These are phyloP conservation scores for Polydrusus cervinus DNA, from an alignment of 2,888 invertebrate species.

Conservation along the genomic window DNA sequence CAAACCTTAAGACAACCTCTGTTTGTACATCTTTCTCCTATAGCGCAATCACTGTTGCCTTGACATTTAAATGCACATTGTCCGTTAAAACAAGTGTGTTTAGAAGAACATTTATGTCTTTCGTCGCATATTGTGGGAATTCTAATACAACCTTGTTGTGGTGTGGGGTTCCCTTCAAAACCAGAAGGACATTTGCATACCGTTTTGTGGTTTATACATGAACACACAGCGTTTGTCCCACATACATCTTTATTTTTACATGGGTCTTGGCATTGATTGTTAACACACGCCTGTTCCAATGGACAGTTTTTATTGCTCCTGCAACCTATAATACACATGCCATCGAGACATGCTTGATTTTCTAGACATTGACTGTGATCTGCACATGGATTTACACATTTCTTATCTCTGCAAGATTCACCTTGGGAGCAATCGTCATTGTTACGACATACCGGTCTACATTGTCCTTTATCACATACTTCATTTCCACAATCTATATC, in stretches of 20 bases:
- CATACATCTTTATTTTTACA: slow-evolving; percentile 85
- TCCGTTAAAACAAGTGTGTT: slow-evolving; percentile 85
- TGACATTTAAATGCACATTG: slow-evolving; percentile 87
- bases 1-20: slow-evolving; percentile 89
- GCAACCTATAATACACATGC: slow-evolving; percentile 88
- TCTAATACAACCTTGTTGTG: slow-evolving; percentile 91
- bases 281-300: slow-evolving; percentile 85
- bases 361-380: slow-evolving; percentile 87
- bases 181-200: slow-evolving; percentile 88
- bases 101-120: slow-evolving; percentile 82
- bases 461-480: slow-evolving; percentile 87
- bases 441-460: slow-evolving; percentile 86
- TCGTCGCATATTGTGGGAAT: slow-evolving; percentile 82
- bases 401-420: slow-evolving; percentile 85
- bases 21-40: slow-evolving; percentile 88
- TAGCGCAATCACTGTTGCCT: slow-evolving; percentile 83
- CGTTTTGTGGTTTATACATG: slow-evolving; percentile 82
- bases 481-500: slow-evolving; percentile 87
- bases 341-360: slow-evolving; percentile 86
- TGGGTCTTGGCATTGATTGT: slow-evolving; percentile 89
- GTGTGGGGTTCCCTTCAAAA: slow-evolving; percentile 89
- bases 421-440: slow-evolving; percentile 85
- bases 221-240: slow-evolving; percentile 89
- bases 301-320: slow-evolving; percentile 88
- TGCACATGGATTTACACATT: slow-evolving; percentile 86